Evolutionary conservation across 2,113 vertebrate species (phyloP).

Genomic region (Accipiter virgatus): DNA sequence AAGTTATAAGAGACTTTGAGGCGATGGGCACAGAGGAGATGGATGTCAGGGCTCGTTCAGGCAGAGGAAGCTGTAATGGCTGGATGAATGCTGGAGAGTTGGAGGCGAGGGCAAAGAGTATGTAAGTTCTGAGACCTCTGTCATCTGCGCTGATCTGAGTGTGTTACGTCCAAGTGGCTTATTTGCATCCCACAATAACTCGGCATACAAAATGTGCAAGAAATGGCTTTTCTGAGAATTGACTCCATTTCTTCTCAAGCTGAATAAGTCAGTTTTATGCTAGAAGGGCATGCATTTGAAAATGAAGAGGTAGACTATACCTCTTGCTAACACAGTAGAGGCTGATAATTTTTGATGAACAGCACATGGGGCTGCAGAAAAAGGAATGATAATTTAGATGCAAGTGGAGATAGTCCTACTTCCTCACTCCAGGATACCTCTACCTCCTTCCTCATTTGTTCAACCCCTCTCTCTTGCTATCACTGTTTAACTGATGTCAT

Average conservation of each 20-base stretch:
- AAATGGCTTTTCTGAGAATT: neutral
- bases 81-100: neutral
- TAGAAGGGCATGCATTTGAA: neutral
- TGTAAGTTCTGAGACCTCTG: neutral
- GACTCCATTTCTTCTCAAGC: neutral
- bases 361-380: neutral
- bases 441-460: neutral
- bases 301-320: neutral
- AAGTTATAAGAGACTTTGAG: neutral
- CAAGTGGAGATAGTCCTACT: neutral
- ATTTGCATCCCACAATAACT: neutral
- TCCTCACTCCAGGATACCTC: neutral
- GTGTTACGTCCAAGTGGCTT: rapidly evolving
- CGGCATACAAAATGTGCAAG: neutral
- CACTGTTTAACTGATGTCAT: neutral
- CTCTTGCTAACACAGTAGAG: neutral
- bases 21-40: neutral
- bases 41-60: neutral
- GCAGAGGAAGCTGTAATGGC: neutral
- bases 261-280: neutral
- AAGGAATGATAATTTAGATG: neutral
- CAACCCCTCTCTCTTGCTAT: rapidly evolving
- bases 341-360: neutral
- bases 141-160: neutral
- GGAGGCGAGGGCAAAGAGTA: neutral